Evolutionary conservation across 2,797 vertebrate genomes (phyloP), one percentile per base, ranked within the genome.

Genomic region (Streptopelia turtur): DNA sequence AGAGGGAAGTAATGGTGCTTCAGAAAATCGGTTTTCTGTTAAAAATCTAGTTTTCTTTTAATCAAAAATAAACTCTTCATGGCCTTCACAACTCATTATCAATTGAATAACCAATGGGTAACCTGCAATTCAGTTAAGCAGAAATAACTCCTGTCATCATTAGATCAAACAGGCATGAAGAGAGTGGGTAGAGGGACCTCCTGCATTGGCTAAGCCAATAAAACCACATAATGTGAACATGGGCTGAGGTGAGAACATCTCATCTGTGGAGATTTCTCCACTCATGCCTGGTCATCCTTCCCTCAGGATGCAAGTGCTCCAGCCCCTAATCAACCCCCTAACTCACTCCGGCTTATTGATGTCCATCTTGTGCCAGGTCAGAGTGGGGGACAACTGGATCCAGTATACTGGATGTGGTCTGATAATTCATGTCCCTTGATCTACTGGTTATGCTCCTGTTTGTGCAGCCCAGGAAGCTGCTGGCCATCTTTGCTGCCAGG

Each of bases 241-340:
- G 10, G 61, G 11, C 28, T 78, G 61, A 56, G 22, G 12, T 30
- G 60, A 59, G n/a, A 68, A 47, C 17, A 33, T 47, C n/a, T 83
- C 31, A 22, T 37, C 8, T 37, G 52, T 82, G n/a, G 30, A 76
- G 13, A 47, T 60, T 76, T 80, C 41, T 66, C 12, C 20, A 49
- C n/a, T 45, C 1, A 0, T 68, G 16, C 6, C 12, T 16, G 18
- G 21, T 65, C n/a, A 76, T 31, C 18, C 28, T 70, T 55, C 70
- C 20, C 11, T 33, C 39, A 53, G 0, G 2, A 22, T 0, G 0
- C 33, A 55, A 70, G 45, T 43, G 8, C 17, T 80, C 21, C 43
- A 72, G 35, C 6, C 25, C 8, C 25, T 52, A 56, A 7, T 43
- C 43, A 18, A 20, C 18, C 43, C 43, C 43, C 9, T 8, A 33